Percentiles rank a stretch among this genome's conserved stretches.
Evolutionary conservation across 1,140 invertebrate species (phyloP).

Genomic region (Heterodera schachtii): DNA sequence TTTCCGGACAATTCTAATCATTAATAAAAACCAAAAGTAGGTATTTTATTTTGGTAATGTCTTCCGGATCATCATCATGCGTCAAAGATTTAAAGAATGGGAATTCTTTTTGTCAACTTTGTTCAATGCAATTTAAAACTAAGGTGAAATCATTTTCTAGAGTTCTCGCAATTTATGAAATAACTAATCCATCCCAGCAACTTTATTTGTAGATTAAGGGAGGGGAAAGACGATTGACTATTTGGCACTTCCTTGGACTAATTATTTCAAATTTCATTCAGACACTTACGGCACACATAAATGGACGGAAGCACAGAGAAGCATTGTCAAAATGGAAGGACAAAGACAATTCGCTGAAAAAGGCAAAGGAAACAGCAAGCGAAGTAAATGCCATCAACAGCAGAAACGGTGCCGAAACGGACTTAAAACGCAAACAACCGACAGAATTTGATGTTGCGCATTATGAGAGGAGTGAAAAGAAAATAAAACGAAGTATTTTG

Average conservation of each 20-base stretch:
- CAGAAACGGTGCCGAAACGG: not conserved
- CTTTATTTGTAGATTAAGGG: no score
- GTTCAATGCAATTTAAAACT: constrained; percentile 34
- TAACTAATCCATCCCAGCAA: no score
- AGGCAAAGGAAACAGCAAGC: constrained; percentile 15
- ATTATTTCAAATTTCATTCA: not conserved
- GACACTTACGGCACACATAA: constrained; percentile 32
- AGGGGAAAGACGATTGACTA: no score
- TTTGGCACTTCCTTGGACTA: no score
- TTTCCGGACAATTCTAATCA: no score
- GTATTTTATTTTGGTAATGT: not conserved
- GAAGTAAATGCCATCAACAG: not conserved
- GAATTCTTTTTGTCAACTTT: constrained; percentile 33
- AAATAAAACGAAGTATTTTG: constrained; percentile 7
- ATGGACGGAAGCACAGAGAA: constrained; percentile 40
- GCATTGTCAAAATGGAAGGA: constrained; percentile 29
- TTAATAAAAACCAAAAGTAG: no score
- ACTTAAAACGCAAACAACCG: not conserved
- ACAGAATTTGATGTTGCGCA: not conserved
- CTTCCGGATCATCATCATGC: not conserved
- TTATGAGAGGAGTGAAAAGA: not conserved
- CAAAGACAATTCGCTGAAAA: not conserved
- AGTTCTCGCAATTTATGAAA: not conserved
- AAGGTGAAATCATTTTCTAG: constrained; percentile 5
- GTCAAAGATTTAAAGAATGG: constrained; percentile 43